A percentile compares a stretch with the other conserved stretches of the same genome.
These are phyloP conservation scores for Scalopus aquaticus DNA, from an alignment of 2,113 vertebrate species.

Conservation along the genomic window DNA sequence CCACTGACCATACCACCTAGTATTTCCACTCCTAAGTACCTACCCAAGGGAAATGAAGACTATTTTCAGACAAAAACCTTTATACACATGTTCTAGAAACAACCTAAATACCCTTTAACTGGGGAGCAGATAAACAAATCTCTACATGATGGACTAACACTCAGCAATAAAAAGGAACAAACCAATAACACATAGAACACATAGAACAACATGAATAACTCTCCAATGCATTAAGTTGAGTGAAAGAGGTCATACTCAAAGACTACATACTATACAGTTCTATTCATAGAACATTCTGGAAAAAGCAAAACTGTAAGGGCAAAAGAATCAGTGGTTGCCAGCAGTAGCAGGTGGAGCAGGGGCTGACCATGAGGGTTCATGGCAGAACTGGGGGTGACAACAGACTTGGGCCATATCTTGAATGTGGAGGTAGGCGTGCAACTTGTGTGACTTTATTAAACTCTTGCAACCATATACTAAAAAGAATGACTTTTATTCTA, in stretches of 20 bases:
- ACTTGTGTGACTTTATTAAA: background rate
- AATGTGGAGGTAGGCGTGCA: rapidly evolving
- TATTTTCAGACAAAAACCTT: background rate
- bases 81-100: background rate
- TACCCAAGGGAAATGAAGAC: background rate
- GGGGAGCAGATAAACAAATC: background rate
- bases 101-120: background rate
- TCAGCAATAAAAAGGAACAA: background rate
- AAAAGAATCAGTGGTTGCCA: background rate
- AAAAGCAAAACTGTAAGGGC: background rate
- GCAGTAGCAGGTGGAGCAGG: background rate
- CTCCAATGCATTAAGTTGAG: background rate
- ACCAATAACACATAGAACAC: rapidly evolving
- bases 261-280: rapidly evolving
- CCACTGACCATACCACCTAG: rapidly evolving
- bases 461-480: rapidly evolving
- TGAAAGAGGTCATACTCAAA: too few relatives aligned
- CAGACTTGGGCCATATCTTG: rapidly evolving
- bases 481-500: background rate
- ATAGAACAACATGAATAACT: rapidly evolving
- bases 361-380: rapidly evolving
- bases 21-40: background rate
- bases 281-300: rapidly evolving
- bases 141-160: too few relatives aligned
- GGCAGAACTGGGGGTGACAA: rapidly evolving